Evolutionary conservation across 2,113 vertebrate genomes (phyloP).

Genomic region (Larimichthys polyactis): DNA sequence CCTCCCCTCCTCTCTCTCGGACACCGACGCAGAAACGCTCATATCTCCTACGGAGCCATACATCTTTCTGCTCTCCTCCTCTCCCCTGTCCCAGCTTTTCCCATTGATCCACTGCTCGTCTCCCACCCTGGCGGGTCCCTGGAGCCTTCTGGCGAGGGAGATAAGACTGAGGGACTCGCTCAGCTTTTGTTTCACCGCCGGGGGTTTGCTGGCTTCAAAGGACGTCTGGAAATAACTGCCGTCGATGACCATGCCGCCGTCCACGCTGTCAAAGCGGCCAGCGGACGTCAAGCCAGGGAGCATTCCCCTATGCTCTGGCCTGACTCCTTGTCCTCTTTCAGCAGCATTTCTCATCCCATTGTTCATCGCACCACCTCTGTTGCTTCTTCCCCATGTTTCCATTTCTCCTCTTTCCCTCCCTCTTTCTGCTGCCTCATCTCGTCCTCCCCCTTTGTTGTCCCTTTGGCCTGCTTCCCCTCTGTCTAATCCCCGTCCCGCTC

Average conservation of each 20-base stretch:
- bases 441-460: conserved; percentile 28
- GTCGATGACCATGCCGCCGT: conserved; percentile 79
- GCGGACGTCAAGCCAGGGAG: conserved; percentile 77
- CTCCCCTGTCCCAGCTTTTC: conserved; percentile 34
- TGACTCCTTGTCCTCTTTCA: conserved; percentile 24
- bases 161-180: conserved; percentile 82
- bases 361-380: conserved; percentile 23
- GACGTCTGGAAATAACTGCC: conserved; percentile 88
- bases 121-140: conserved; percentile 68
- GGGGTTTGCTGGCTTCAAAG: conserved; percentile 69
- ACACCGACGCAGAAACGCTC: conserved; percentile 73
- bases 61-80: conserved; percentile 37
- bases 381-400: conserved; percentile 29
- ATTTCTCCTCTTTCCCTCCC: conserved; percentile 29
- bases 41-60: conserved; percentile 62
- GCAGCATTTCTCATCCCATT: conserved; percentile 53
- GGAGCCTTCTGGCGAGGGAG: conserved; percentile 80
- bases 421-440: conserved; percentile 34
- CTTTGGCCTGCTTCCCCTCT: conserved; percentile 17
- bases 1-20: conserved; percentile 34
- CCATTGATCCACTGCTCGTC: conserved; percentile 52
- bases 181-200: conserved; percentile 79
- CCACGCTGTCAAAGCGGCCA: conserved; percentile 58
- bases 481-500: conserved; percentile 2
- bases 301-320: conserved; percentile 56